These are phyloP conservation scores for Calameuta filiformis DNA, from an alignment of 2,888 invertebrate genomes.

Conservation along the genomic window DNA sequence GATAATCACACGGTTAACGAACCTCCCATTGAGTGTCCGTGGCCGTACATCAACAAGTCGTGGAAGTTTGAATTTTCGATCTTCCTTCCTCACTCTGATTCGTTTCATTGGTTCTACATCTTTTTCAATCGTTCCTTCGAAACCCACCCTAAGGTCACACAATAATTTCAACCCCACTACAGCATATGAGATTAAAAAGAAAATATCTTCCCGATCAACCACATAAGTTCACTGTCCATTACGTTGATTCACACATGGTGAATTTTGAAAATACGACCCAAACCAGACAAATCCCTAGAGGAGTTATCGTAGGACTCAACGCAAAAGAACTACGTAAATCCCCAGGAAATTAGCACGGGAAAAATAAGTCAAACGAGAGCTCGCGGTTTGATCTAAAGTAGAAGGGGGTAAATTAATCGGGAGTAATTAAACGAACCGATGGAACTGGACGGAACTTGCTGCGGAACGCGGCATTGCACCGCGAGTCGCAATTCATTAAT, in stretches of 20 bases:
- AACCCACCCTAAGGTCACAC: neutral
- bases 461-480: neutral
- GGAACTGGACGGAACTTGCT: neutral
- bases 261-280: neutral
- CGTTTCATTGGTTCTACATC: neutral
- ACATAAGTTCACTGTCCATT: neutral
- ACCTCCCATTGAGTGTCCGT: neutral
- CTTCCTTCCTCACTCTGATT: neutral
- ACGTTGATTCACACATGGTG: neutral
- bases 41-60: neutral
- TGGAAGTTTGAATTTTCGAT: neutral
- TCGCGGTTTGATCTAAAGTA: neutral
- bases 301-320: neutral
- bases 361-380: neutral
- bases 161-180: neutral
- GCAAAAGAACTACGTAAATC: neutral
- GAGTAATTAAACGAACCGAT: neutral
- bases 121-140: neutral
- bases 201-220: neutral
- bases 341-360: neutral
- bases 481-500: constrained; percentile 7
- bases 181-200: neutral
- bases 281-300: neutral
- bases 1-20: neutral
- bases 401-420: neutral